A percentile compares a stretch with the other conserved stretches of the same genome.
These are phyloP conservation scores for Takifugu flavidus DNA, from an alignment of 2,113 vertebrate species.

Conservation along the genomic window DNA sequence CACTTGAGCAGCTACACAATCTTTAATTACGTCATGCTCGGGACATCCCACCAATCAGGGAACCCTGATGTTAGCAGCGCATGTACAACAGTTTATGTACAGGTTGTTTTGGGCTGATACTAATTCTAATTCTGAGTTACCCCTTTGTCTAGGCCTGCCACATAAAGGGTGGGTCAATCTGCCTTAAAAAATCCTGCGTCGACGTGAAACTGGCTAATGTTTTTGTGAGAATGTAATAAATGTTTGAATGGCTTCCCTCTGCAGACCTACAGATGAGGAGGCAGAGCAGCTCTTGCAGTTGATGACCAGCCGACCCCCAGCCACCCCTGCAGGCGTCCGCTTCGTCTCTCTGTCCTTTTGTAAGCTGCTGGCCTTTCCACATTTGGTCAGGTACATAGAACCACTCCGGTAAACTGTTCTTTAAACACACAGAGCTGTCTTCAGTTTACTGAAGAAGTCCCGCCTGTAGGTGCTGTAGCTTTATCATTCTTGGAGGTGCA, in stretches of 20 bases:
- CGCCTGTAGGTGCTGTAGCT: not conserved
- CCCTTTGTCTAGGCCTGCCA: no score
- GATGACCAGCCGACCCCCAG: slow-evolving; percentile 96
- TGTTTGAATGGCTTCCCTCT: not conserved
- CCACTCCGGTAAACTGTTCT: not conserved
- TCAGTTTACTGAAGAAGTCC: not conserved
- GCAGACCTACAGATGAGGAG: slow-evolving; percentile 94
- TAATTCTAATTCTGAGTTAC: no score
- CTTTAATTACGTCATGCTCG: no score
- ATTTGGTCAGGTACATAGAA: slow-evolving; percentile 86
- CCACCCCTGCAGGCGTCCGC: slow-evolving; percentile 93
- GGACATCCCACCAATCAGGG: no score
- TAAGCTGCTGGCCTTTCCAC: slow-evolving; percentile 94
- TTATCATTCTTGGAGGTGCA: slow-evolving; percentile 1
- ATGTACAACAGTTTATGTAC: no score
- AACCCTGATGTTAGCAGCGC: no score
- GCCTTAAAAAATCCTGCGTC: no score
- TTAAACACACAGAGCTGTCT: not conserved
- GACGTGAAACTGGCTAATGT: not conserved
- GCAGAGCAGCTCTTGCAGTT: slow-evolving; percentile 92
- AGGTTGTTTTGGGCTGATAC: no score
- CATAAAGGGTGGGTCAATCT: no score
- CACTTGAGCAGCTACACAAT: no score
- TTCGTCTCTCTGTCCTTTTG: slow-evolving; percentile 97
- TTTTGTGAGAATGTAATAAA: no score